Base-by-base conservation (phyloP, 64 coral and sea anemone genomes). In the Dendrophyllia cribrosa region DNA sequence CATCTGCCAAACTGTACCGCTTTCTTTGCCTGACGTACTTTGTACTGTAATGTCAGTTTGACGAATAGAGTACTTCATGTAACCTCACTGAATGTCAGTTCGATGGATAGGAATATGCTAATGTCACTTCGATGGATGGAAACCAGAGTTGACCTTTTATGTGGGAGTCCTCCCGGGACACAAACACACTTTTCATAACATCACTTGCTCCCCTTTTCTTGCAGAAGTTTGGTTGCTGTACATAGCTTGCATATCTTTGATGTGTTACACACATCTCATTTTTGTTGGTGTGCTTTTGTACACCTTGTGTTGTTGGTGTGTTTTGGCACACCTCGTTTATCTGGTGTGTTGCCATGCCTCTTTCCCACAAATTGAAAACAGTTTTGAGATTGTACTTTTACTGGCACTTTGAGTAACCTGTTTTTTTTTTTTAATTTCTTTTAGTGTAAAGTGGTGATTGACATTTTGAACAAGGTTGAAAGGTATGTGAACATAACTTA, bases 221-320 rank as follows among this genome's bases (percentile, higher is more conserved):
- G 74, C 74, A 77, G 74, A 77, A 77, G 20, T 77, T n/a, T n/a
- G n/a, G n/a, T 77, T 77, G 74, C 74, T 77, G 74, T 77, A 25
- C n/a, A 25, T 51, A 77, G 74, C 74, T 77, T 77, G 74, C 74
- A 77, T 77, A 24, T 77, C 43, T 50, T 77, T 77, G 74, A 25
- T 77, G 74, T 77, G 74, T 77, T 77, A n/a, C 43, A 77, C 77
- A 79, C 77, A 79, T 79, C 47, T 79, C 77, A 79, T 79, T 79
- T 79, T 79, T 79, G 51, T 79, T 79, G 77, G 77, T 79, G 77
- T 79, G 77, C 51, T 79, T 79, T 79, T 79, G 77, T 7, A 79
- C 77, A 46, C 61, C 61, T 64, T 64, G 4, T 64, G 12, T 83
- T 83, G 79, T 83, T 83, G 79, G 79, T 83, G 56, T 83, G 79